Percentiles rank a stretch among this genome's conserved stretches.
phyloP scores from a whole-genome alignment of 2,113 vertebrate species.

The Chauna torquata region DNA sequence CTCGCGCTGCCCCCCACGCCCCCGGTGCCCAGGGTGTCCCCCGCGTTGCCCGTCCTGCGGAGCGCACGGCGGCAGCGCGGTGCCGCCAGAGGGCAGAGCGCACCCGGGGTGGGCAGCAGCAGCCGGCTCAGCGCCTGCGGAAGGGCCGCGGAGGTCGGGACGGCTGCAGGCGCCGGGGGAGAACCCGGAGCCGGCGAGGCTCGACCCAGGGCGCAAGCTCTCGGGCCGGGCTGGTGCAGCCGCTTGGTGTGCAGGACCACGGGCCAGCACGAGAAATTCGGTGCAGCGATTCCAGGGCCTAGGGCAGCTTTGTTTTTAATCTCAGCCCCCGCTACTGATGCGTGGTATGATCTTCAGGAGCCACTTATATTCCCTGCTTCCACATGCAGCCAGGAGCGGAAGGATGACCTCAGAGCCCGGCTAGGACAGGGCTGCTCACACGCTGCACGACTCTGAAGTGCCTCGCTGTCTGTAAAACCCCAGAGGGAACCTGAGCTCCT shows the following conservation, averaged over 20 bases:
- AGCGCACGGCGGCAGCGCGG: background rate
- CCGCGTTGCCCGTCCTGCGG: too few species aligned
- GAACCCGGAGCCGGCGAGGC: too few species aligned
- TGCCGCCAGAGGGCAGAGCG: background rate
- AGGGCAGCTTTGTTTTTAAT: too few species aligned
- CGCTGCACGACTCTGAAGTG: background rate
- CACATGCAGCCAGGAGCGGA: rapidly evolving
- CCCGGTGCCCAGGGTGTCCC: too few species aligned
- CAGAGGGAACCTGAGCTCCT: background rate
- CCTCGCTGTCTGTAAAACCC: rapidly evolving
- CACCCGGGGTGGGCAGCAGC: background rate
- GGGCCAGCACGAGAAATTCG: background rate
- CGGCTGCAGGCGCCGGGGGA: too few species aligned
- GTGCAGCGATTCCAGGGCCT: too few species aligned
- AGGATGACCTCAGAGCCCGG: background rate
- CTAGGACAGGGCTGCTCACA: background rate
- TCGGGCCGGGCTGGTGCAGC: background rate
- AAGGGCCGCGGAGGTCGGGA: too few species aligned
- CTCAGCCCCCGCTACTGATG: background rate
- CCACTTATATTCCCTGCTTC: rapidly evolving
- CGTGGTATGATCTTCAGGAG: rapidly evolving
- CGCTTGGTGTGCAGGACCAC: background rate
- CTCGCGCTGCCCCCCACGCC: too few species aligned
- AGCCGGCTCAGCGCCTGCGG: too few species aligned
- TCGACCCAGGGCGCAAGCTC: too few species aligned